These are phyloP conservation scores for Tetragonula carbonaria DNA, from an alignment of 2,888 invertebrate species.

Conservation along the genomic window DNA sequence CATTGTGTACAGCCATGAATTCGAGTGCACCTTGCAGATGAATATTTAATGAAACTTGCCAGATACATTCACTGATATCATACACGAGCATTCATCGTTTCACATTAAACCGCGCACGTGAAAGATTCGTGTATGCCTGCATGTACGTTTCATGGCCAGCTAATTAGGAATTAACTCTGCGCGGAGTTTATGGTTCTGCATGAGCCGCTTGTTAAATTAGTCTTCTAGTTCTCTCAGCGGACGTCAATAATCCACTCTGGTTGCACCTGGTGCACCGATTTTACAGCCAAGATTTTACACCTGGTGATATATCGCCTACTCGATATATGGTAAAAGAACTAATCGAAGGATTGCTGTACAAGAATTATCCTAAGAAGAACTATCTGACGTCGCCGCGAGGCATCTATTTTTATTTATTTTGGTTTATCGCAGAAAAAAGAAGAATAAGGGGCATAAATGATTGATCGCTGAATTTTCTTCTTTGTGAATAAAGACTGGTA, in stretches of 20 bases:
- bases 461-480: too few species aligned
- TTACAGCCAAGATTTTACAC: slow-evolving; percentile 63
- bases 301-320: slow-evolving; percentile 40
- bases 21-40: background rate
- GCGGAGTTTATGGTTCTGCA: slow-evolving; percentile 49
- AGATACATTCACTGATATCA: background rate
- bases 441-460: too few species aligned
- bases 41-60: background rate
- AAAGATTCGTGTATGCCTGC: background rate
- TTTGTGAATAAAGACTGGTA: too few species aligned
- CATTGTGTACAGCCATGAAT: background rate
- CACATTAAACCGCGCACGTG: slow-evolving; percentile 3
- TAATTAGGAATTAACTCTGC: slow-evolving; percentile 64
- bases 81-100: background rate
- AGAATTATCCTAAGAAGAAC: too few species aligned
- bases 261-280: slow-evolving; percentile 59
- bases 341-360: too few species aligned
- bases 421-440: too few species aligned
- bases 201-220: slow-evolving; percentile 64
- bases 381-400: too few species aligned
- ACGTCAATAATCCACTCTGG: slow-evolving; percentile 30
- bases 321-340: background rate
- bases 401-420: too few species aligned
- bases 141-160: slow-evolving; percentile 25
- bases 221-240: slow-evolving; percentile 24